Percentiles rank a stretch among this genome's conserved stretches.
Evolutionary conservation across 2,888 invertebrate species (phyloP).

Genomic region (Heterodera filipjevi): DNA sequence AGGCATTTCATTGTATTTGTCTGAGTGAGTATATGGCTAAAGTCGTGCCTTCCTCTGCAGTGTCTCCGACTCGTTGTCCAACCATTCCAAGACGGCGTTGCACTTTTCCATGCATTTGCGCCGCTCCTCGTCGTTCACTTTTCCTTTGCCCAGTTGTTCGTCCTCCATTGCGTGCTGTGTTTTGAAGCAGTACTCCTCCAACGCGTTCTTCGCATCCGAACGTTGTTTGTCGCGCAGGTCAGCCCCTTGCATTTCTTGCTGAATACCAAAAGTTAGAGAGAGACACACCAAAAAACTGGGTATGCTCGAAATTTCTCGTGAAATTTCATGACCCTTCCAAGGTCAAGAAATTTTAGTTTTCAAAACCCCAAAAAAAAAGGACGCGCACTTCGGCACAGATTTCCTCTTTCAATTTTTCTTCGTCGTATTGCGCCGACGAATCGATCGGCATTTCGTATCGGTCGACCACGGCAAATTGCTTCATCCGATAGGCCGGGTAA

Average conservation of each 20-base stretch:
- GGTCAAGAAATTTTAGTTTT: no score
- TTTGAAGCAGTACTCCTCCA: constrained; percentile 98
- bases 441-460: constrained; percentile 71
- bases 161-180: constrained; percentile 79
- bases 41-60: constrained; percentile 15
- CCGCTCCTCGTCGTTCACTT: constrained; percentile 18
- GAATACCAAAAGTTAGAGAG: constrained; percentile 73
- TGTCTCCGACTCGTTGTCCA: constrained; percentile 19
- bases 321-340: no score
- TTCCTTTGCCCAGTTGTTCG: constrained; percentile 7
- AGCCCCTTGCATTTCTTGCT: constrained; percentile 73
- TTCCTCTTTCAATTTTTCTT: constrained; percentile 16
- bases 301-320: no score
- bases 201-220: constrained; percentile 90
- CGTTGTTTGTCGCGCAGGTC: constrained; percentile 92
- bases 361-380: no score
- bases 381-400: constrained; percentile 32
- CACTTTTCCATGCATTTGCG: constrained; percentile 14
- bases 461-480: constrained; percentile 91
- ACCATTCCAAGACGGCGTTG: constrained; percentile 21
- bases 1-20: neutral
- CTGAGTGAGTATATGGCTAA: no score
- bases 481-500: constrained; percentile 92
- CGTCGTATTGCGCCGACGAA: neutral
- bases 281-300: neutral